A percentile compares a stretch with the other conserved stretches of the same genome.
Conservation (phyloP, 35 echinoderm and acorn worm species). For the Stichopus chloronotus region DNA sequence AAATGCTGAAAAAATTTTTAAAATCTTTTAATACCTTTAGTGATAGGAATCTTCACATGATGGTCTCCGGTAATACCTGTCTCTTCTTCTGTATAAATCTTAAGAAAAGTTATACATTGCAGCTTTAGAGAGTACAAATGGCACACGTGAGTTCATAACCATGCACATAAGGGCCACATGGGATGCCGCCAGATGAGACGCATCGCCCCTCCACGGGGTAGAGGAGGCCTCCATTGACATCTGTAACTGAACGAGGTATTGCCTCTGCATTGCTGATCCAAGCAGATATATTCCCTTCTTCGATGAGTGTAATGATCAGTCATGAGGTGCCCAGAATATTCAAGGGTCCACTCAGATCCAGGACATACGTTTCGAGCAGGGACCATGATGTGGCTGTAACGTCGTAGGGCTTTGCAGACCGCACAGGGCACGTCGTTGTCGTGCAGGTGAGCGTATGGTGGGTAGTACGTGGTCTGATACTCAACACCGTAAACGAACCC, state of each 20-base stretch:
- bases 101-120: too few relatives aligned
- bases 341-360: constrained; percentile 20
- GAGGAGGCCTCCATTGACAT: constrained; percentile 45
- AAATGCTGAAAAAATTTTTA: too few relatives aligned
- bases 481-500: background rate
- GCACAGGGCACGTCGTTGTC: constrained; percentile 39
- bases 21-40: too few relatives aligned
- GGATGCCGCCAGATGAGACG: constrained; percentile 24
- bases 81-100: too few relatives aligned
- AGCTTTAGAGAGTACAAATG: constrained; percentile 59
- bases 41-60: too few relatives aligned
- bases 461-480: constrained; percentile 23
- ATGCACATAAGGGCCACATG: constrained; percentile 62
- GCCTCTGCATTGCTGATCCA: constrained; percentile 26
- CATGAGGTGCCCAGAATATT: constrained; percentile 59
- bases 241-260: background rate
- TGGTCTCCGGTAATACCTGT: too few relatives aligned
- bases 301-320: background rate
- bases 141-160: constrained; percentile 67
- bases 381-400: constrained; percentile 23
- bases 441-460: background rate
- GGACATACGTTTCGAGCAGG: constrained; percentile 56
- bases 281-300: constrained; percentile 35
- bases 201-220: constrained; percentile 60
- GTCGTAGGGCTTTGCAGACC: constrained; percentile 1